Percentiles rank a stretch among this genome's conserved stretches.
These are phyloP conservation scores for Tetragnatha versicolor DNA, from an alignment of 1,140 invertebrate species.

Conservation along the genomic window DNA sequence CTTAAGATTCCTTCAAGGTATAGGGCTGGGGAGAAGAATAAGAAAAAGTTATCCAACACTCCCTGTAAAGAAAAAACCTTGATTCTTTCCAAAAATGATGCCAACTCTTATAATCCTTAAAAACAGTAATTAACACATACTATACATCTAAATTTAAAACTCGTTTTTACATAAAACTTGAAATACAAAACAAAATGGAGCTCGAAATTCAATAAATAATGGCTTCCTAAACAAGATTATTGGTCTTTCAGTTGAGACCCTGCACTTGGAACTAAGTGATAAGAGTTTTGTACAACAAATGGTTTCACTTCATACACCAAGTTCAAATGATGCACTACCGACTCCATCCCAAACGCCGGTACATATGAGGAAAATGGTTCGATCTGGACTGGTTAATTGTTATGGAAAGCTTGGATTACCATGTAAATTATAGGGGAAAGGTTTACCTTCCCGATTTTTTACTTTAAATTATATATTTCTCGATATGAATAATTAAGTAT, in stretches of 20 bases:
- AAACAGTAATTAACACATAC: constrained; percentile 6
- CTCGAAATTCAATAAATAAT: constrained; percentile 10
- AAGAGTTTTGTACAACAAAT: constrained; percentile 16
- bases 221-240: constrained; percentile 1
- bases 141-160: constrained; percentile 1
- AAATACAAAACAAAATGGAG: constrained; percentile 6
- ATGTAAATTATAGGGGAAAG: no score
- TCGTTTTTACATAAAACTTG: constrained; percentile 9
- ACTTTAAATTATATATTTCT: no score
- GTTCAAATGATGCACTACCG: background rate
- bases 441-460: no score
- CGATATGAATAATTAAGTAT: no score
- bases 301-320: background rate
- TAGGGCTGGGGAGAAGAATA: no score
- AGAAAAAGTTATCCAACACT: no score
- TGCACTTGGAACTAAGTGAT: constrained; percentile 2
- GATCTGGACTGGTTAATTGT: no score
- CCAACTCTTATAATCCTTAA: background rate
- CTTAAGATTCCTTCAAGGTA: background rate
- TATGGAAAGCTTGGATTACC: no score
- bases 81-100: no score
- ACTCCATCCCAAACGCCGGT: no score
- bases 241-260: background rate
- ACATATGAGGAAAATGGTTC: no score
- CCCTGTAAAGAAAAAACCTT: no score